phyloP scores from a whole-genome alignment of 2,888 invertebrate species.

The Actias luna region DNA sequence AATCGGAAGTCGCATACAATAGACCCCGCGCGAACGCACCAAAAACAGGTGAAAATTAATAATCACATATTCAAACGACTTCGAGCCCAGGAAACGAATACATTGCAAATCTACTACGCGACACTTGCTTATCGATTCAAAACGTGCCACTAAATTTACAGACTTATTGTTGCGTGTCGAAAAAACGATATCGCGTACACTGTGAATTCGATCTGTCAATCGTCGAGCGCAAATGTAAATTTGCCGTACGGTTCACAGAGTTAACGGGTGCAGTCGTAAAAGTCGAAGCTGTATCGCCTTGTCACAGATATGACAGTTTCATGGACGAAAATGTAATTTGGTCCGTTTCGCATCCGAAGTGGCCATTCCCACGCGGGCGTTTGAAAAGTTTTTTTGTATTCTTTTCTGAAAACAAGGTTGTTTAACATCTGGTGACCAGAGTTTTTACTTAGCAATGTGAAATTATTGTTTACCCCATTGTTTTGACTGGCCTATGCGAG shows the following conservation, averaged over 20 bases:
- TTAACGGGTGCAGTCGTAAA: background rate
- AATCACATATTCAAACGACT: constrained; percentile 29
- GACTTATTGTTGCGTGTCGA: constrained; percentile 3
- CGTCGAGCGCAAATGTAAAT: constrained; percentile 12
- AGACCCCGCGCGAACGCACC: constrained; percentile 19
- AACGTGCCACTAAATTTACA: constrained; percentile 4
- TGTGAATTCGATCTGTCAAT: background rate
- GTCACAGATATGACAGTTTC: background rate
- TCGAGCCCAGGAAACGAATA: constrained; percentile 32
- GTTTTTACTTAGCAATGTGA: background rate
- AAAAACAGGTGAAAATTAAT: constrained; percentile 31
- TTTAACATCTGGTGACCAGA: constrained; percentile 9
- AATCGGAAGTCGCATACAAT: constrained; percentile 13
- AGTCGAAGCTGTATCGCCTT: background rate
- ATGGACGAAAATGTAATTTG: background rate
- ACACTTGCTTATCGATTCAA: constrained; percentile 19
- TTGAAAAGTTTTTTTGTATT: constrained; percentile 4
- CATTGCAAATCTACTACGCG: constrained; percentile 30
- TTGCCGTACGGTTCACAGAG: constrained; percentile 8
- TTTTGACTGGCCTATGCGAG: background rate
- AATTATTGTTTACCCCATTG: constrained; percentile 1
- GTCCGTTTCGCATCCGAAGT: constrained; percentile 14
- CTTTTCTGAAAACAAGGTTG: background rate
- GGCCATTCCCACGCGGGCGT: constrained; percentile 17
- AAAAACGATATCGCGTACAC: constrained; percentile 8